These are phyloP conservation scores for Onychorhynchus coronatus DNA, from an alignment of 2,113 vertebrate species.

Conservation along the genomic window DNA sequence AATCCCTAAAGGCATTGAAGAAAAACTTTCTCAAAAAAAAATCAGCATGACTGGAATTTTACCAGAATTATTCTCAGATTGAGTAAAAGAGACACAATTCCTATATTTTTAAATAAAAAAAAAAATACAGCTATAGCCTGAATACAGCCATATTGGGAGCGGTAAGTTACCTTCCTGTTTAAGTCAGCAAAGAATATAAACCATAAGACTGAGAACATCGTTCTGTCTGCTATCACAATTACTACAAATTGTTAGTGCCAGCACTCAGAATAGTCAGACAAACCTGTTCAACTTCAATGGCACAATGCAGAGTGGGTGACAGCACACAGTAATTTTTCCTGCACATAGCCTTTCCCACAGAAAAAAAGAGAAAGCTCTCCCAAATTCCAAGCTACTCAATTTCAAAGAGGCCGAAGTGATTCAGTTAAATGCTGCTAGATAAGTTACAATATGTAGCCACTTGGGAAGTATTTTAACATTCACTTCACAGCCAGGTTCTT, in stretches of 20 bases:
- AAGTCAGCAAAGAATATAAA: background rate
- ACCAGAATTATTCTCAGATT: background rate
- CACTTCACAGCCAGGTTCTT: background rate
- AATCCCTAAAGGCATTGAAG: background rate
- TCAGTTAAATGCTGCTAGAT: rapidly evolving
- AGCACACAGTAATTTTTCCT: background rate
- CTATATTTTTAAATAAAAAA: background rate
- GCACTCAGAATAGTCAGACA: background rate
- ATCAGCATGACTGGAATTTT: background rate
- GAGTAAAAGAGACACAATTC: background rate
- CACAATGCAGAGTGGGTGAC: background rate
- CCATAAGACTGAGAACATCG: background rate
- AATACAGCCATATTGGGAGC: background rate
- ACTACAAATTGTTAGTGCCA: background rate
- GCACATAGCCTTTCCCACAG: background rate
- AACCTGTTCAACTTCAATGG: background rate
- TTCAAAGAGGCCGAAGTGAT: background rate
- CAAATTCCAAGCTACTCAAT: background rate
- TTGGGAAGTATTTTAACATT: background rate
- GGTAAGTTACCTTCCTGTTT: background rate
- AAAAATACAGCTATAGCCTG: background rate
- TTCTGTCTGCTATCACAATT: background rate
- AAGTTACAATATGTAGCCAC: rapidly evolving
- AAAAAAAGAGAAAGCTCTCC: background rate
- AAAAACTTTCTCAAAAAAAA: background rate